Conservation (phyloP, 2,888 invertebrate genomes). For the Brachyopa scutellaris region DNA sequence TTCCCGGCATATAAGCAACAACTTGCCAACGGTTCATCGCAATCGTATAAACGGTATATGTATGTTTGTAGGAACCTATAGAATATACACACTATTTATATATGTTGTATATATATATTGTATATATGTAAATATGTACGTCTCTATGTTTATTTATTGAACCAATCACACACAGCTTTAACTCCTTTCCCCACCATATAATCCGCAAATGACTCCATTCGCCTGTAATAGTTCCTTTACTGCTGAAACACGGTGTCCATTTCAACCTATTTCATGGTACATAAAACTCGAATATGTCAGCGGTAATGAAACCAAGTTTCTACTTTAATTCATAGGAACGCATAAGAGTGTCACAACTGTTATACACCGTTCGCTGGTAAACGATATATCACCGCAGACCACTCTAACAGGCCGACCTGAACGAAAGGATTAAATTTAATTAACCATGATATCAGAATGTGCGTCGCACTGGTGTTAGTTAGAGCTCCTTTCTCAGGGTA, state of each 20-base stretch:
- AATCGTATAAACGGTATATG: too few relatives aligned
- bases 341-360: background rate
- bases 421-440: background rate
- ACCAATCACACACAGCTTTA: too few relatives aligned
- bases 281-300: background rate
- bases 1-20: too few relatives aligned
- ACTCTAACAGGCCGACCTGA: background rate
- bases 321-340: background rate
- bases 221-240: background rate
- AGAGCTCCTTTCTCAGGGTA: background rate
- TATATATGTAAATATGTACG: too few relatives aligned
- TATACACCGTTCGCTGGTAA: too few relatives aligned
- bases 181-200: too few relatives aligned
- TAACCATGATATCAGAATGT: background rate
- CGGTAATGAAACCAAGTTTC: background rate
- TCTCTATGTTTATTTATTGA: too few relatives aligned
- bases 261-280: background rate
- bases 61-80: too few relatives aligned
- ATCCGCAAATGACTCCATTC: background rate
- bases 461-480: background rate
- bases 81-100: too few relatives aligned
- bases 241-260: background rate
- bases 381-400: too few relatives aligned
- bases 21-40: too few relatives aligned
- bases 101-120: too few relatives aligned